Evolutionary conservation across 1,140 invertebrate species (phyloP), one percentile per base, ranked within the genome.

Genomic region (Pinna nobilis): DNA sequence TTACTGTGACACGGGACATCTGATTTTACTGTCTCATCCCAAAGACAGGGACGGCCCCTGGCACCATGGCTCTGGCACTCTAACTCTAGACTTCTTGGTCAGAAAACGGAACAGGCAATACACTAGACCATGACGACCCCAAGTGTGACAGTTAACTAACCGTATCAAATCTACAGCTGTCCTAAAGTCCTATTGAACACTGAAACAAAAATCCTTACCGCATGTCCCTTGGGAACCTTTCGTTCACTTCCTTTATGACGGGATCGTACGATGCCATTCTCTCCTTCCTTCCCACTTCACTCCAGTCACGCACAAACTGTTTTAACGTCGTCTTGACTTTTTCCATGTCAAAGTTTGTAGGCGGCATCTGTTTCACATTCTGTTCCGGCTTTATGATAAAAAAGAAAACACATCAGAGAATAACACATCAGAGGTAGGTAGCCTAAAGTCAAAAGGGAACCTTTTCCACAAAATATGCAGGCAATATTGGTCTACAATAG

Each of bases 221-320:
- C 9, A 23, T 63, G 2, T 63, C 59, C 6, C 6, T 23, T 25
- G 95, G 94, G 88, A 94, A 99, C 70, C 93, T 90, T 47, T 90
- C 82, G 55, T 93, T 90, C 55, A 99, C 93, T 89, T 96, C 95
- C 60, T 95, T 91, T 20, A 99, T 92, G 47, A 99, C 97, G 4
- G 96, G 97, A 73, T 93, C 91, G 88, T 99, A 99, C 86, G 96
- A 98, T 25, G 95, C 92, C 32, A 92, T 90, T 51, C 98, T 90
- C 89, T 99, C 98, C 2, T 91, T 87, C 3, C 91, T 91, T 0
- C 98, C 98, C 67, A 94, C 93, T 0, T 90, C 86, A 82, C 95
- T 97, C 98, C 98, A 99, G 89, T 99, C 98, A 28, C 98, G 90
- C 5, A 97, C 95, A 84, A 99, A 93, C 86, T 99, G 97, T 87